Evolutionary conservation across 2,113 vertebrate genomes (phyloP), one percentile per base, ranked within the genome.

Genomic region (Oophaga pumilio): DNA sequence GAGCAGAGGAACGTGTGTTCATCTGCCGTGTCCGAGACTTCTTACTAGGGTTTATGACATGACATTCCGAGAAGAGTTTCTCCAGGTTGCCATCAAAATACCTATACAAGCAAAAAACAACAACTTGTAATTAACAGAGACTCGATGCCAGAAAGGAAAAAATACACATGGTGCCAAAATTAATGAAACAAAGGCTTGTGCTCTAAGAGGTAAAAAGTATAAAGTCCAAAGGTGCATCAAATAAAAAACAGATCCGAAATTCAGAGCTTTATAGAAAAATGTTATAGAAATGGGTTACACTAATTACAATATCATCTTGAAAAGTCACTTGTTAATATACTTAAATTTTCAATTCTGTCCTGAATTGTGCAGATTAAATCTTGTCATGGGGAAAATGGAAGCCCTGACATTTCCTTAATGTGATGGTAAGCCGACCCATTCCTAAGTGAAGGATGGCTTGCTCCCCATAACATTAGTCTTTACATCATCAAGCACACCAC

Each of bases 81-180:
- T 99, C 98, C 94, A 99, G 94, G 93, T 99, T 99, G 88, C 98
- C 98, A 93, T 99, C 98, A 49, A 99, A 99, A 94, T 99, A 99
- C 95, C 98, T 99, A 94, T 57, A 89, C 8, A 49, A 74, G 33
- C 33, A 74, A 50, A 49, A 74, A 17, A 74, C 6, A 20, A 43
- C 28, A 33, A 73, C 26, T 43, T 18, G 26, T 28, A 17, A 68
- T 66, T n/a, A 68, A 26, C 64, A 22, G 62, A 68, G 64, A 33
- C 68, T 69, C 24, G 6, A 28, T 43, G 17, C 69, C 17, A 73
- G 33, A 43, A 7, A 88, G 89, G 8, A 43, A 56, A n/a, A n/a
- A n/a, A 8, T 62, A 33, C 18, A 26, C 24, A 79, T 5, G 4
- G 28, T 10, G 28, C 3, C 15, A 57, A 57, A 59, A 57, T 15